Evolutionary conservation across 2,888 invertebrate species (phyloP).

Genomic region (Chrysolina americana): DNA sequence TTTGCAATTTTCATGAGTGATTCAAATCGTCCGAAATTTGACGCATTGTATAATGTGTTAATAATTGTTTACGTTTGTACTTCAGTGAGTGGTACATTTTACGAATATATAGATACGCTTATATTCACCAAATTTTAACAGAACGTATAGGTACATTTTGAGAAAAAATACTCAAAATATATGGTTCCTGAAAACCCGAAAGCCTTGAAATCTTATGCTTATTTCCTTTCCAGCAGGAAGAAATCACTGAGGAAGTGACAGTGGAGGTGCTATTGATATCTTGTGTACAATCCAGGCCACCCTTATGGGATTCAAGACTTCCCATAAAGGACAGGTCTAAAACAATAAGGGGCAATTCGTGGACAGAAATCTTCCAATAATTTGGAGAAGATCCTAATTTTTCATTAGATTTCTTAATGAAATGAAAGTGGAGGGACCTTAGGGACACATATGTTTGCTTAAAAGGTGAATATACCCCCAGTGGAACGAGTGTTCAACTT

Average conservation of each 20-base stretch:
- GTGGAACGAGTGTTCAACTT: background rate
- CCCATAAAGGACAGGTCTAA: background rate
- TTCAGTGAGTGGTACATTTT: no score
- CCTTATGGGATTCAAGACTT: constrained; percentile 18
- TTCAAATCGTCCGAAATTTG: no score
- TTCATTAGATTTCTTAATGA: no score
- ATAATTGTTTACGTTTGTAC: no score
- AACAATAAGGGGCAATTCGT: background rate
- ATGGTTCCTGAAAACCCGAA: background rate
- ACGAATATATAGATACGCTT: background rate
- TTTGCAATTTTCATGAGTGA: no score
- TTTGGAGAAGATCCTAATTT: background rate
- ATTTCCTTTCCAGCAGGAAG: background rate
- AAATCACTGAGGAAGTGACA: background rate
- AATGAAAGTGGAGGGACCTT: background rate
- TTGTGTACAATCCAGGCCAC: constrained; percentile 13
- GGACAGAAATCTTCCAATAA: background rate
- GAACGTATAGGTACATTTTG: background rate
- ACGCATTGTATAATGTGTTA: no score
- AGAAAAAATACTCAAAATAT: background rate
- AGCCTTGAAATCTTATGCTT: background rate
- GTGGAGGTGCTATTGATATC: constrained; percentile 3
- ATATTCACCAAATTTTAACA: background rate
- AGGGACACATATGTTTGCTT: background rate
- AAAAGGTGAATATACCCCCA: background rate